Evolutionary conservation across 2,797 vertebrate species (phyloP), one percentile per base, ranked within the genome.

Genomic region (Chaetophractus vellerosus): DNA sequence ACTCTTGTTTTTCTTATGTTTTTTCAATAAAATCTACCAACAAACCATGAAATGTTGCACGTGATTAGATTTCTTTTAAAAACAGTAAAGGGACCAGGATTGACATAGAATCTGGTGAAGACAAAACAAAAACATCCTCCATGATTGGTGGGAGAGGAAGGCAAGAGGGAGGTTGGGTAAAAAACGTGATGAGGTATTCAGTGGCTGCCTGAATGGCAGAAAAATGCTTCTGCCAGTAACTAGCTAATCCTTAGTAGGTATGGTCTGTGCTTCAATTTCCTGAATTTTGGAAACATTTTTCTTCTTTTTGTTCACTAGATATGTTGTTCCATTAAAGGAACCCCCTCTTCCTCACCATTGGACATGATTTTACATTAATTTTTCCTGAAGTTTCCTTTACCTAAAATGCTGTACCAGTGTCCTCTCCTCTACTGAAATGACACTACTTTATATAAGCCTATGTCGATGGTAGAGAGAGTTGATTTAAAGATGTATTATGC

Each of bases 251-350:
- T 59, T 21, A 45, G 11, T 28, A 81, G 23, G 11, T 88, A 55
- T n/a, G 21, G 3, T 31, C 52, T 1, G 1, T 18, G 10, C 16
- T 64, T 74, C 63, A n/a, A 24, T 1, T 36, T 28, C 23, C 1
- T 11, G 84, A 57, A 23, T 69, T 89, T 89, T 64, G 15, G 45
- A 81, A 59, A 81, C 6, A 26, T n/a, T 79, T 97, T 79, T 85
- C 28, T 75, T 72, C 45, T 50, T 36, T 63, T 78, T 41, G 21
- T n/a, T 45, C 59, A n/a, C 5, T 64, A 5, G 8, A 7, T 72
- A 52, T 18, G 26, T n/a, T 63, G 11, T 23, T 90, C 38, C 50
- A 23, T 45, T 79, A 4, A 63, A 90, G 88, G 55, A 76, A 55
- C 41, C 18, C 8, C 8, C 0, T 78, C 16, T 61, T 55, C 23